Conservation (phyloP, 2,888 invertebrate genomes). For the Eristalis intricaria region DNA sequence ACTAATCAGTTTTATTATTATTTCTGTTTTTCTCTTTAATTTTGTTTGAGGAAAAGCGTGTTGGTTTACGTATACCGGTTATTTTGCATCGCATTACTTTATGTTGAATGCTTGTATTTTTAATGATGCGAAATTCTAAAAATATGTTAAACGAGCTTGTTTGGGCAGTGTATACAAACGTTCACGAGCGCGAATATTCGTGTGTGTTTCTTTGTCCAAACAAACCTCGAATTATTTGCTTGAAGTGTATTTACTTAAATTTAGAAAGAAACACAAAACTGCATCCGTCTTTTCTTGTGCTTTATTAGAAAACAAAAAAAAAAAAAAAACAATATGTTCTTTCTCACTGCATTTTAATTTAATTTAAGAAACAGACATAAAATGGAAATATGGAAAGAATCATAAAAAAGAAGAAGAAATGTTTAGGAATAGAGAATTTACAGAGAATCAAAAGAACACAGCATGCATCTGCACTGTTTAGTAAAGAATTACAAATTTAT, state of each 20-base stretch:
- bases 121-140: background rate
- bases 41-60: background rate
- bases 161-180: background rate
- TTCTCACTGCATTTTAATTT: background rate
- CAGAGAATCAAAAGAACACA: background rate
- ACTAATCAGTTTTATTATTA: background rate
- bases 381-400: background rate
- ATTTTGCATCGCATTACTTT: background rate
- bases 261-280: conserved; percentile 5
- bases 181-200: background rate
- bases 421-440: conserved; percentile 14
- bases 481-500: background rate
- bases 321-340: background rate
- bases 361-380: background rate
- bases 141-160: background rate
- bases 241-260: background rate
- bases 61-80: background rate
- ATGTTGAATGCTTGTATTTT: background rate
- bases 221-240: background rate
- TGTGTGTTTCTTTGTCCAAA: background rate
- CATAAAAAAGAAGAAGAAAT: background rate
- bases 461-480: conserved; percentile 38
- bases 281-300: conserved; percentile 45
- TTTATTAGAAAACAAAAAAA: conserved; percentile 16
- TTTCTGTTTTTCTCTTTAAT: background rate